Conservation (phyloP, 2,797 vertebrate species). For the Thaleichthys pacificus region DNA sequence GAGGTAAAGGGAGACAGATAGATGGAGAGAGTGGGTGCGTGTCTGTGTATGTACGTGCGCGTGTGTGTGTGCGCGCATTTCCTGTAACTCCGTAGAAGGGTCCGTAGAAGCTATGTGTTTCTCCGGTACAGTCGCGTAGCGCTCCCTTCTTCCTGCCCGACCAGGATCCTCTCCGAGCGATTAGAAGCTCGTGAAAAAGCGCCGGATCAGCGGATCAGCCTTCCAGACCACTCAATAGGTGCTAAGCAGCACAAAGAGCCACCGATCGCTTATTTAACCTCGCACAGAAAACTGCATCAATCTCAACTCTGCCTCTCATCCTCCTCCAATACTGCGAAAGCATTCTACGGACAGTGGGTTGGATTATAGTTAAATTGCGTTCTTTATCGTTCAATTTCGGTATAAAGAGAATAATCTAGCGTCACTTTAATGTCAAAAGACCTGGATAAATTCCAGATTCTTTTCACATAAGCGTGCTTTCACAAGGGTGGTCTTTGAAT, state of each 20-base stretch:
- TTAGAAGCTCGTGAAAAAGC: constrained; percentile 47
- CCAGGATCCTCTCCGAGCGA: constrained; percentile 47
- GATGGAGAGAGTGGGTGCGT: constrained; percentile 24
- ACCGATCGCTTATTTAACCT: constrained; percentile 64
- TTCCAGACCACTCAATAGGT: constrained; percentile 52
- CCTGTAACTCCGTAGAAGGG: not conserved
- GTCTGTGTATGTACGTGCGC: constrained; percentile 2
- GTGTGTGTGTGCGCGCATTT: constrained; percentile 5
- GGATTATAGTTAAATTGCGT: not conserved
- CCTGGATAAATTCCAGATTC: not conserved
- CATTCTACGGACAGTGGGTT: constrained; percentile 21
- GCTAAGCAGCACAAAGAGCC: constrained; percentile 39
- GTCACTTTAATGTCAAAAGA: constrained; percentile 3
- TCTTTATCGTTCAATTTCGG: not conserved
- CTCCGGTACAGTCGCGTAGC: constrained; percentile 17
- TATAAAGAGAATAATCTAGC: not conserved
- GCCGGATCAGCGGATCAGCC: constrained; percentile 61
- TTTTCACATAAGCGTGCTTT: not conserved
- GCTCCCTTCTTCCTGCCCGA: constrained; percentile 42
- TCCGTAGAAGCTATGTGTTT: not conserved
- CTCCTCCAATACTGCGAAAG: not conserved
- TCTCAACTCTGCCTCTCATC: constrained; percentile 42
- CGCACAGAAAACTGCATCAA: constrained; percentile 53
- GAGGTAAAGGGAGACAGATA: constrained; percentile 20
- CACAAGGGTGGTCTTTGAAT: not conserved